These are phyloP conservation scores for Drosophila ogumai DNA, from an alignment of 1,140 invertebrate genomes.

Conservation along the genomic window DNA sequence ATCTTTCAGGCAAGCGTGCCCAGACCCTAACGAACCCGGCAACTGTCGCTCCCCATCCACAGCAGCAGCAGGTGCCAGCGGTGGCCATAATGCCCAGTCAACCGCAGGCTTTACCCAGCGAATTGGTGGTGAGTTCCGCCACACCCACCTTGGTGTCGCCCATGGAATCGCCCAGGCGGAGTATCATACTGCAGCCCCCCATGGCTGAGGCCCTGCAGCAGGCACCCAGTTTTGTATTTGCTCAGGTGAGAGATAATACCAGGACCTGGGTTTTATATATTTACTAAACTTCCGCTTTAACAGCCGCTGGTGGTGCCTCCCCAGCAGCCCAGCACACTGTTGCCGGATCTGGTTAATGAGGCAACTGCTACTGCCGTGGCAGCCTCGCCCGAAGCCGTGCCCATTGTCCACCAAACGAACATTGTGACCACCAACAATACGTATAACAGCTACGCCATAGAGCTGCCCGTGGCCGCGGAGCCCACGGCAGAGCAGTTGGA, in stretches of 20 bases:
- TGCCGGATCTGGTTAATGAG: conserved; percentile 71
- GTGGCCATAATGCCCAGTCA: conserved; percentile 56
- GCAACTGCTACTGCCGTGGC: conserved; percentile 46
- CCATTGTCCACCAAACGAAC: conserved; percentile 31
- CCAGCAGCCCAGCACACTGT: conserved; percentile 27
- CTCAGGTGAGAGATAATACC: conserved; percentile 49
- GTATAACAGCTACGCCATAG: conserved; percentile 62
- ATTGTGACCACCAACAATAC: conserved; percentile 39
- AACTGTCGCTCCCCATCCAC: conserved; percentile 10
- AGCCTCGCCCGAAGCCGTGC: conserved; percentile 14
- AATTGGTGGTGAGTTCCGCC: conserved; percentile 14
- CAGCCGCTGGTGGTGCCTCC: conserved; percentile 59
- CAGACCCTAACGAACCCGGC: conserved; percentile 67
- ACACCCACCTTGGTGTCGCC: conserved; percentile 51
- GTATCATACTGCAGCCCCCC: conserved; percentile 86
- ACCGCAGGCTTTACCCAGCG: conserved; percentile 5
- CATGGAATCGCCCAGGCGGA: conserved; percentile 81
- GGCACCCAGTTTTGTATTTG: conserved; percentile 65
- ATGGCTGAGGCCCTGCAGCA: conserved; percentile 81
- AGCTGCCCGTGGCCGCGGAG: conserved; percentile 52
- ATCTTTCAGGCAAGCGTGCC: conserved; percentile 71
- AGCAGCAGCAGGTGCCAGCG: conserved; percentile 42
- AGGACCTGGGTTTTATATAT: not conserved
- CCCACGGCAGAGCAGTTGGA: conserved; percentile 28
- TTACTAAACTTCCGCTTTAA: not conserved